Evolutionary conservation across 2,888 invertebrate genomes (phyloP).

Genomic region (Drosophila sordidula): DNA sequence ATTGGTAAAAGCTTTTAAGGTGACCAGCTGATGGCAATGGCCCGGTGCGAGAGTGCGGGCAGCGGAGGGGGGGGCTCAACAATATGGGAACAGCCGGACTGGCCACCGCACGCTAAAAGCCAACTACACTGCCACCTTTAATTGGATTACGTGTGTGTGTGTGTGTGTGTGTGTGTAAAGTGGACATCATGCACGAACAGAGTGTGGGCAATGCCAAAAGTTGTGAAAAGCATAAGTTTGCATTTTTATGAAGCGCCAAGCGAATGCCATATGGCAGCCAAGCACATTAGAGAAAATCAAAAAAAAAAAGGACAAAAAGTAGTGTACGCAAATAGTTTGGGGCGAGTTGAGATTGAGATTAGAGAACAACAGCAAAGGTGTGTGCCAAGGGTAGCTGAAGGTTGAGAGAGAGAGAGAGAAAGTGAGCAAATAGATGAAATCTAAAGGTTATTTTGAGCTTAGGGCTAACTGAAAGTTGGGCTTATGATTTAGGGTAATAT

Average conservation of each 20-base stretch:
- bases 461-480: slow-evolving; percentile 1
- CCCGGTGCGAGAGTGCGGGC: not conserved
- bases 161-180: slow-evolving; percentile 32
- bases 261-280: slow-evolving; percentile 64
- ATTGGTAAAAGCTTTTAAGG: slow-evolving; percentile 80
- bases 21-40: slow-evolving; percentile 51
- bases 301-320: slow-evolving; percentile 3
- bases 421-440: slow-evolving; percentile 3
- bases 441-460: slow-evolving; percentile 17
- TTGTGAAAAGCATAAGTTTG: slow-evolving; percentile 78
- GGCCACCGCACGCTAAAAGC: slow-evolving; percentile 76
- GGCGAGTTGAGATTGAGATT: slow-evolving; percentile 13
- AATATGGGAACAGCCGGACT: slow-evolving; percentile 42
- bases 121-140: slow-evolving; percentile 81
- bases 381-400: slow-evolving; percentile 46
- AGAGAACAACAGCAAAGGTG: slow-evolving; percentile 19
- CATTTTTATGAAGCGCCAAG: slow-evolving; percentile 78
- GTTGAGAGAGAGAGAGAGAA: slow-evolving; percentile 16
- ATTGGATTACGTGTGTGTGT: slow-evolving; percentile 74
- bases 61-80: not conserved
- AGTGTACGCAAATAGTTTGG: slow-evolving; percentile 40
- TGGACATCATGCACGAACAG: slow-evolving; percentile 42
- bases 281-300: slow-evolving; percentile 42
- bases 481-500: slow-evolving; percentile 1
- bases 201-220: slow-evolving; percentile 61